A percentile compares a stretch with the other conserved stretches of the same genome.
Conservation (phyloP, 2,797 vertebrate genomes). For the Thripadectes ignobilis region DNA sequence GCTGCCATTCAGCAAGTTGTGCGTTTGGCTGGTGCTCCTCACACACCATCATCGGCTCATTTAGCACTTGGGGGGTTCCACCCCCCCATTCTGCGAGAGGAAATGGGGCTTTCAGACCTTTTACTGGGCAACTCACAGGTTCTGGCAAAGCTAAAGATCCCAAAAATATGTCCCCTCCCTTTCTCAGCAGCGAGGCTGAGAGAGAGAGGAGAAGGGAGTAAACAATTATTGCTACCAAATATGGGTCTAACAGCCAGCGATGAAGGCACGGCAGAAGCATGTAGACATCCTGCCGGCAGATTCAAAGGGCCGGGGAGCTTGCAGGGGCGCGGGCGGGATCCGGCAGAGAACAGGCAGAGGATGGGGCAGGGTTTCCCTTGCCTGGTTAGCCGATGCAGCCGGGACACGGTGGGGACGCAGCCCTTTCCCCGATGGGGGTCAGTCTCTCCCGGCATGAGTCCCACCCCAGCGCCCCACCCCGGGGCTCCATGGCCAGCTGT, state of each 20-base stretch:
- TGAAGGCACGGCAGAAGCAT: slow-evolving; percentile 57
- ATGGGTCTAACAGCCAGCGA: slow-evolving; percentile 57
- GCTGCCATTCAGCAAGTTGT: rapidly evolving
- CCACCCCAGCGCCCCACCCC: not conserved
- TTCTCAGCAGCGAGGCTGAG: not conserved
- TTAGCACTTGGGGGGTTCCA: not conserved
- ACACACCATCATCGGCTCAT: rapidly evolving
- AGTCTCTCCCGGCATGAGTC: not conserved
- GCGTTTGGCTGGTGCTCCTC: rapidly evolving
- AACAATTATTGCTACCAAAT: slow-evolving; percentile 68
- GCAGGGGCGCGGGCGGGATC: not conserved
- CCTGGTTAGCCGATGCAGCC: not conserved
- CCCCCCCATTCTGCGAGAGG: rapidly evolving
- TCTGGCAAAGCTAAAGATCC: not conserved
- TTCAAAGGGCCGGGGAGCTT: slow-evolving; percentile 26
- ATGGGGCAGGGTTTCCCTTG: not conserved
- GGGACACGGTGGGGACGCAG: rapidly evolving
- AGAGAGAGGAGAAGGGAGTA: slow-evolving; percentile 17
- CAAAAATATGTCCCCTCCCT: slow-evolving; percentile 35
- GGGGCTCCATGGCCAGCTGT: rapidly evolving
- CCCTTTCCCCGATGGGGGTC: rapidly evolving
- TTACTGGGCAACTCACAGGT: not conserved
- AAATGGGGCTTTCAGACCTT: not conserved
- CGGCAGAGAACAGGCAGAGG: not conserved
- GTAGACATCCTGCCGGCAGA: slow-evolving; percentile 55